Conservation (phyloP, 2,888 invertebrate genomes). For the Stenodera caucasica region DNA sequence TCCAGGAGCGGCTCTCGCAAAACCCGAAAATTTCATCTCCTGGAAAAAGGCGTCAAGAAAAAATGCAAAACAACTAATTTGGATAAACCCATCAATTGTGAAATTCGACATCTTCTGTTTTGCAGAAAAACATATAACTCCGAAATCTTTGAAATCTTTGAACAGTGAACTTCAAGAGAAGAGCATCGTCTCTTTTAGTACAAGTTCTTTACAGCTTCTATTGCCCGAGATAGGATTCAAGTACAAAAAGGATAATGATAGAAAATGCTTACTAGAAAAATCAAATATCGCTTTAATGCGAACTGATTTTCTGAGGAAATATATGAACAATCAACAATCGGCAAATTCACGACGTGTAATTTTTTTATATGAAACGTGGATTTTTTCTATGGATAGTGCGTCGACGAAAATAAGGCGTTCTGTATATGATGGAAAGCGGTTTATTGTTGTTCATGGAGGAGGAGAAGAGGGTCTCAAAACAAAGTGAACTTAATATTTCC, state of each 20-base stretch:
- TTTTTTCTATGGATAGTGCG: slow-evolving; percentile 12
- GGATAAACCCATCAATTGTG: no score
- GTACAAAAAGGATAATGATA: neutral
- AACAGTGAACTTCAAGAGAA: no score
- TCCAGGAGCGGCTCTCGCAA: no score
- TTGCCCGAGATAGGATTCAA: neutral
- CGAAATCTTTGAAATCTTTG: no score
- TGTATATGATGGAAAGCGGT: slow-evolving; percentile 6
- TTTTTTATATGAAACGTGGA: slow-evolving; percentile 4
- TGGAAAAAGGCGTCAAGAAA: no score
- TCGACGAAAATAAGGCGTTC: no score
- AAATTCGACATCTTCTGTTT: no score
- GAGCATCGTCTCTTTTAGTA: no score
- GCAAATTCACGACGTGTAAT: neutral
- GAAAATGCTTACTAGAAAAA: neutral
- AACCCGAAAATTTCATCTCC: no score
- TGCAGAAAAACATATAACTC: no score
- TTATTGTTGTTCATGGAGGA: neutral
- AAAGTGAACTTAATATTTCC: neutral
- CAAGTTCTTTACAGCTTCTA: no score
- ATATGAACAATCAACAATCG: neutral
- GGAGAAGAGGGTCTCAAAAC: neutral
- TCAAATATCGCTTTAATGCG: neutral
- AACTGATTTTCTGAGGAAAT: neutral
- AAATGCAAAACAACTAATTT: no score